Conservation (phyloP, 2,113 vertebrate genomes). For the Romanogobio albipinnatus region DNA sequence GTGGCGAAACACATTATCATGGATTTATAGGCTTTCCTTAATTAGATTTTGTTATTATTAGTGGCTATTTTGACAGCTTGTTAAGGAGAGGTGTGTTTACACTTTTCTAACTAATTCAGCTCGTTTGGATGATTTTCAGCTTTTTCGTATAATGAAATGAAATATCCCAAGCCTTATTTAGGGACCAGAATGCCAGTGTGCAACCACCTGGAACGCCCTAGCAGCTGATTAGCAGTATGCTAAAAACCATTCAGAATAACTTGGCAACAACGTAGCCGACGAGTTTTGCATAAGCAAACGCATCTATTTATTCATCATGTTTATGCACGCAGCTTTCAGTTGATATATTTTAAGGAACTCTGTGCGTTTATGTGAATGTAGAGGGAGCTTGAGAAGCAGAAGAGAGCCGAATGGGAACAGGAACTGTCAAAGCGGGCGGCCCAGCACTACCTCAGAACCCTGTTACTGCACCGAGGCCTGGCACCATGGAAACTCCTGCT, state of each 20-base stretch:
- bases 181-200: neutral
- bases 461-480: conserved; percentile 81
- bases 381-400: conserved; percentile 87
- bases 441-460: conserved; percentile 77
- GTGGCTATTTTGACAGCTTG: neutral
- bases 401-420: conserved; percentile 74
- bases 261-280: neutral
- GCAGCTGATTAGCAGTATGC: neutral
- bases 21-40: neutral
- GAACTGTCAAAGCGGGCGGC: conserved; percentile 76
- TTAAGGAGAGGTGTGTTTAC: neutral
- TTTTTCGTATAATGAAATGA: neutral
- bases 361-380: conserved; percentile 61
- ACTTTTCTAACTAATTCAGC: neutral
- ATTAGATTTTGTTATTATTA: neutral
- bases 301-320: neutral
- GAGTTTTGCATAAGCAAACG: neutral
- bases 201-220: neutral
- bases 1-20: neutral
- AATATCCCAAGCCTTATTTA: neutral
- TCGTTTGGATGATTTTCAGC: too few species aligned
- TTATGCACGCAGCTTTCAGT: conserved; percentile 6
- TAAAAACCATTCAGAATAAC: neutral
- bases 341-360: neutral
- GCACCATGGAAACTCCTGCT: conserved; percentile 86